Conservation (phyloP, 2,797 vertebrate genomes). For the Margarornis squamiger region DNA sequence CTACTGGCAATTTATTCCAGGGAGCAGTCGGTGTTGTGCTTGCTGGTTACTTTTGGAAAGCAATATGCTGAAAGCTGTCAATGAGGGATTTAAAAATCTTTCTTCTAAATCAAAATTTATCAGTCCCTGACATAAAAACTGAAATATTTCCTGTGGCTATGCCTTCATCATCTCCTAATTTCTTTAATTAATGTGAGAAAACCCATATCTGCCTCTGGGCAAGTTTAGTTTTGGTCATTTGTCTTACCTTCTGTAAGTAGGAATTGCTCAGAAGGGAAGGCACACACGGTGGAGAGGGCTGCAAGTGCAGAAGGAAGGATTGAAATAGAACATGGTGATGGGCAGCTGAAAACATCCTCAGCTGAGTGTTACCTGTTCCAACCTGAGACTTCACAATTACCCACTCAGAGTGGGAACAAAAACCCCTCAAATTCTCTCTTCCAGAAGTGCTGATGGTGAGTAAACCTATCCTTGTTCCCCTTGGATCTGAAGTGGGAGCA, state of each 20-base stretch:
- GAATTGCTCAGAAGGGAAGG: background rate
- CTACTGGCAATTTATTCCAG: background rate
- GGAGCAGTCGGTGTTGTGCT: background rate
- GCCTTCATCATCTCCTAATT: slow-evolving; percentile 46
- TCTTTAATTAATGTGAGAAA: slow-evolving; percentile 61
- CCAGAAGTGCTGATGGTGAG: background rate
- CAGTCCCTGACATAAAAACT: background rate
- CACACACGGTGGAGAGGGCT: background rate
- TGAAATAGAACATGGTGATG: background rate
- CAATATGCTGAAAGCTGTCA: background rate
- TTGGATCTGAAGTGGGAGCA: background rate
- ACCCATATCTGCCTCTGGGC: slow-evolving; percentile 14
- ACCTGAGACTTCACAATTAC: background rate
- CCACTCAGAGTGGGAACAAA: background rate
- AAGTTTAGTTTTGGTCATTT: slow-evolving; percentile 30
- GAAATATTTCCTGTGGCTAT: background rate
- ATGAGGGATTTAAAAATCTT: slow-evolving; percentile 15
- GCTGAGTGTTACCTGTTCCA: background rate
- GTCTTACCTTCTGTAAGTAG: slow-evolving; percentile 25
- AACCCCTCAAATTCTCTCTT: fast-evolving
- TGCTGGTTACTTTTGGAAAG: background rate
- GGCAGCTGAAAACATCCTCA: background rate
- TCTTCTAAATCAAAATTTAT: slow-evolving; percentile 33
- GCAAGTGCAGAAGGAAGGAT: background rate
- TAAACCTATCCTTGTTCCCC: background rate